Evolutionary conservation across 1,140 invertebrate genomes (phyloP).

Genomic region (Radopholus similis): DNA sequence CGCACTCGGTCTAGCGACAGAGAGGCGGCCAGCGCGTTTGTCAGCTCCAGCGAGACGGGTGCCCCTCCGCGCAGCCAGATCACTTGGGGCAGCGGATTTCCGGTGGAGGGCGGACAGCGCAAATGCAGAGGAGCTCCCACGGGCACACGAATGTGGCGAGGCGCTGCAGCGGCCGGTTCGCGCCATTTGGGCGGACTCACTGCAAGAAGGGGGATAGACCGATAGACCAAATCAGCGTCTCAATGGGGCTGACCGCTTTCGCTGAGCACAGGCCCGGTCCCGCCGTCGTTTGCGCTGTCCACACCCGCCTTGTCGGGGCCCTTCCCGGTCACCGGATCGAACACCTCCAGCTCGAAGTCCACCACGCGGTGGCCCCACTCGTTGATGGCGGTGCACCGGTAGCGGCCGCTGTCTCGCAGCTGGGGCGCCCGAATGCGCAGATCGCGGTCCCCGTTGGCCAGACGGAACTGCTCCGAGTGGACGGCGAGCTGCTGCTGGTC

Average conservation of each 20-base stretch:
- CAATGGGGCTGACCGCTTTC: background rate
- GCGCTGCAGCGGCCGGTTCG: background rate
- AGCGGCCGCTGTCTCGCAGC: constrained; percentile 20
- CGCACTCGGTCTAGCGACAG: constrained; percentile 13
- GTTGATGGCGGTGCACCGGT: constrained; percentile 23
- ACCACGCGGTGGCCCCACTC: constrained; percentile 23
- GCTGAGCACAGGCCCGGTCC: background rate
- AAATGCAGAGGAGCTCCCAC: constrained; percentile 11
- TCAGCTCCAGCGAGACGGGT: constrained; percentile 11
- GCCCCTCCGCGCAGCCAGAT: constrained; percentile 19
- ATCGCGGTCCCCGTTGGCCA: constrained; percentile 21
- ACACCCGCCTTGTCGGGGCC: background rate
- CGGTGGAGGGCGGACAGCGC: constrained; percentile 11
- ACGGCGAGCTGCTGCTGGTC: constrained; percentile 4
- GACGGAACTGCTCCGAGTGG: background rate
- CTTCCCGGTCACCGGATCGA: no score
- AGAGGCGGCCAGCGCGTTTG: constrained; percentile 20
- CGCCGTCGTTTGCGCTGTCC: background rate
- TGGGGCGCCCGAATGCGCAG: constrained; percentile 24
- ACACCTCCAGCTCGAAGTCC: constrained; percentile 29
- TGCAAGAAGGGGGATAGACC: no score
- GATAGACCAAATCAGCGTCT: no score
- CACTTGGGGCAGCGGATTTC: constrained; percentile 28
- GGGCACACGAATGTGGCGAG: background rate
- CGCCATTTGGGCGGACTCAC: constrained; percentile 21